Percentiles rank a stretch among this genome's conserved stretches.
phyloP scores from a whole-genome alignment of 2,888 invertebrate genomes.

The Mactromeris polynyma region DNA sequence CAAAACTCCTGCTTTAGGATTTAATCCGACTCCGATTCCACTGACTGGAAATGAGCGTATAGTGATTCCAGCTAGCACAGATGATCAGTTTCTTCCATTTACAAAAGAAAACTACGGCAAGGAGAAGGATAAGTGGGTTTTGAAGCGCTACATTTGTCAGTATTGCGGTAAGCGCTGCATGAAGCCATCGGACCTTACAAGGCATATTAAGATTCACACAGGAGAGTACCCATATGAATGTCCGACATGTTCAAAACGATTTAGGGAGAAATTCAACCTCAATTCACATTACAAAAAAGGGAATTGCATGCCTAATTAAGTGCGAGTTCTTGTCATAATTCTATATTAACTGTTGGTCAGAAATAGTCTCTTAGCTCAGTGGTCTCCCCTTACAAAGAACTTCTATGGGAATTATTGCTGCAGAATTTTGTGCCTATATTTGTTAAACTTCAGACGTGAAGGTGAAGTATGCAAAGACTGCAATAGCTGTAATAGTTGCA shows the following conservation, averaged over 20 bases:
- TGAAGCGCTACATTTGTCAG: conserved; percentile 61
- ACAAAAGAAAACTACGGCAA: conserved; percentile 66
- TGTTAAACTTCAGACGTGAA: too few species aligned
- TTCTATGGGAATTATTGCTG: too few species aligned
- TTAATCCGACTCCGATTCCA: conserved; percentile 34
- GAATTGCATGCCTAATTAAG: conserved; percentile 40
- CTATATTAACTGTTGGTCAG: too few species aligned
- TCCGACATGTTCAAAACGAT: conserved; percentile 49
- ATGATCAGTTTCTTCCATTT: conserved; percentile 60
- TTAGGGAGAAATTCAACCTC: conserved; percentile 57
- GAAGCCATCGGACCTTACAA: conserved; percentile 59
- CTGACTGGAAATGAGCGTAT: conserved; percentile 48
- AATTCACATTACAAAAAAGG: conserved; percentile 51
- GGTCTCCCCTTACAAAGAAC: too few species aligned
- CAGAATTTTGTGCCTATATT: too few species aligned
- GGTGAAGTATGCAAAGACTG: too few species aligned
- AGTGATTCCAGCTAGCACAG: conserved; percentile 51
- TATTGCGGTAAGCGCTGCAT: conserved; percentile 61
- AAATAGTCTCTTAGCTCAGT: too few species aligned
- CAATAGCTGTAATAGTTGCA: too few species aligned
- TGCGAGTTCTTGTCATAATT: too few species aligned
- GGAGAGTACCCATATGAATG: conserved; percentile 61
- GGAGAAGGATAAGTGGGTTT: conserved; percentile 63
- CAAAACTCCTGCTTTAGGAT: neutral
- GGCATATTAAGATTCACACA: conserved; percentile 61